Evolutionary conservation across 2,113 vertebrate genomes (phyloP), one percentile per base, ranked within the genome.

Genomic region (Ivindomyrus marchei): DNA sequence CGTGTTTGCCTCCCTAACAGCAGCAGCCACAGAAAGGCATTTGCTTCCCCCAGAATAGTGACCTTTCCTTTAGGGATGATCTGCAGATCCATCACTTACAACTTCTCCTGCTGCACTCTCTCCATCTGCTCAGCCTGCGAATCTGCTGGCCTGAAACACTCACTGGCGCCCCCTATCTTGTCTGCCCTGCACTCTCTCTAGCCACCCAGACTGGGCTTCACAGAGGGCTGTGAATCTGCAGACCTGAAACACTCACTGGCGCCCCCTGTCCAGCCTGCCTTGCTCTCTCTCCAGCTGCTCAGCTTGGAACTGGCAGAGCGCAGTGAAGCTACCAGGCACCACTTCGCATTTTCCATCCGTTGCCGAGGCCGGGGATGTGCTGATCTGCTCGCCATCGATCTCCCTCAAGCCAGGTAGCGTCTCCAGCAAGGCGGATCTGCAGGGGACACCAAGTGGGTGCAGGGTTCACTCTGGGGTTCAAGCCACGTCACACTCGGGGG

Each of bases 231-330:
- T 90, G 92, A 98, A 98, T 89, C 56, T 90, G 92, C 92, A 93
- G 52, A 93, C 70, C 90, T 94, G 90, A 90, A 95, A 93, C 89
- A 95, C 93, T 90, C 84, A 90, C 90, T 91, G 89, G 90, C 94
- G 95, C 89, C 89, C 94, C 91, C 94, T 92, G 90, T 90, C 92
- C 88, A 98, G 88, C 89, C 93, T 80, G 4, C 31, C 31, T 13
- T 19, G 74, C 15, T 0, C 74, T 80, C 74, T 93, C 39, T 39
- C 47, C 80, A 95, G 95, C 94, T 96, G 95, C 92, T 93, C 91
- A 91, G 97, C 95, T 92, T 99, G 98, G 85, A 91, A 89, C 93
- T 95, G 96, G 93, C 97, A 99, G 88, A 98, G 91, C 9, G 89
- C 91, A 50, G 95, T 90, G 92, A 98, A 98, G 90, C 56, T 90